phyloP scores from a whole-genome alignment of 2,113 vertebrate genomes.

The Perca schrenkii region DNA sequence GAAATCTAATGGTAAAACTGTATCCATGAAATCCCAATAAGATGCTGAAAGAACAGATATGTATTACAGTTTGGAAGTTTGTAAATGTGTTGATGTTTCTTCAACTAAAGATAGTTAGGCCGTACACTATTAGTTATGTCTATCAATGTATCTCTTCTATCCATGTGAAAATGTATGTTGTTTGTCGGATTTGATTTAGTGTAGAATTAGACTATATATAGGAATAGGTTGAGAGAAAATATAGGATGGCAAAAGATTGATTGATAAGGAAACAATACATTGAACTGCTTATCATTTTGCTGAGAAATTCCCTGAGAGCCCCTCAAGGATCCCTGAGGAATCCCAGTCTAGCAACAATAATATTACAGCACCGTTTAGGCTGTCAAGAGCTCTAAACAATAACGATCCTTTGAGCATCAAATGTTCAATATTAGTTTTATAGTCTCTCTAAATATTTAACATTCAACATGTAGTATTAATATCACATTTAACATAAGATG shows the following conservation, averaged over 20 bases:
- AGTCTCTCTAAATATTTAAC: background rate
- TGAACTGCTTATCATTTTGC: background rate
- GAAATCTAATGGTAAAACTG: background rate
- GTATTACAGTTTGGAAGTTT: background rate
- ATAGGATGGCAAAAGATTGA: background rate
- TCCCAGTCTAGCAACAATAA: background rate
- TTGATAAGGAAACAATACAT: background rate
- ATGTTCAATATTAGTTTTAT: background rate
- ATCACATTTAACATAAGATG: background rate
- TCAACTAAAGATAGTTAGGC: background rate
- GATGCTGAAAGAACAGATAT: background rate
- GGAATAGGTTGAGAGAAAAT: background rate
- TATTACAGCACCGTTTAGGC: background rate
- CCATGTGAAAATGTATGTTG: background rate
- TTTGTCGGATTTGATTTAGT: background rate
- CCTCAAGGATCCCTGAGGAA: background rate
- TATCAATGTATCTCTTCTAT: background rate
- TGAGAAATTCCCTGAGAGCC: background rate
- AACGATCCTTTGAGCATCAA: background rate
- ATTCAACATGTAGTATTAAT: background rate
- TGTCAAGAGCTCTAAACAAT: background rate
- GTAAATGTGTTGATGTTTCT: too few species aligned
- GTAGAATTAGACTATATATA: background rate
- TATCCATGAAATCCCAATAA: background rate
- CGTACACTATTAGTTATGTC: background rate